Conservation (phyloP, 2,888 invertebrate genomes). For the Tenthredo amoena region DNA sequence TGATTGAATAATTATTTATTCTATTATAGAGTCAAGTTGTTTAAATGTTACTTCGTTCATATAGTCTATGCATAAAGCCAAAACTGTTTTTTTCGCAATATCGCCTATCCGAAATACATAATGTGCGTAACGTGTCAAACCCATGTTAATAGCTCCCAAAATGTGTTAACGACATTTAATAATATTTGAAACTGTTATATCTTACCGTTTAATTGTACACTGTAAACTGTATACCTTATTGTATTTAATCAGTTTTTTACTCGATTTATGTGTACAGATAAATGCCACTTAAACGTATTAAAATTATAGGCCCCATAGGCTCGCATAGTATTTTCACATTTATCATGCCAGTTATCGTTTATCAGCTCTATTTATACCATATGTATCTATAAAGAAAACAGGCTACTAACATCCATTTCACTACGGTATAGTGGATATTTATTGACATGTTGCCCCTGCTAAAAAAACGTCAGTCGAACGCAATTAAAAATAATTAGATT, state of each 20-base stretch:
- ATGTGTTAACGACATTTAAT: slow-evolving; percentile 10
- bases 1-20: slow-evolving; percentile 23
- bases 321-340: slow-evolving; percentile 36
- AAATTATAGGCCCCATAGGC: slow-evolving; percentile 39
- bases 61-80: slow-evolving; percentile 61
- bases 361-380: not conserved
- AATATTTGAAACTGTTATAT: slow-evolving; percentile 29
- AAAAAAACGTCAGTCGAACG: too few relatives aligned
- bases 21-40: slow-evolving; percentile 41
- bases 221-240: slow-evolving; percentile 19
- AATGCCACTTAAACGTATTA: not conserved
- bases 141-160: slow-evolving; percentile 54
- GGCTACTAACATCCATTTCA: not conserved
- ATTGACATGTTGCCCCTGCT: slow-evolving; percentile 3
- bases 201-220: slow-evolving; percentile 35
- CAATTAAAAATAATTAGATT: too few relatives aligned
- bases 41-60: slow-evolving; percentile 61
- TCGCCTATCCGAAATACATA: not conserved
- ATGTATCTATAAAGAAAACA: not conserved
- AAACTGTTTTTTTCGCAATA: slow-evolving; percentile 7
- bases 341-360: not conserved
- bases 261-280: slow-evolving; percentile 42
- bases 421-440: not conserved
- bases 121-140: slow-evolving; percentile 29
- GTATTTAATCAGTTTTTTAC: slow-evolving; percentile 47